These are phyloP conservation scores for Araneus ventricosus DNA, from an alignment of 1,140 invertebrate genomes.

Conservation along the genomic window DNA sequence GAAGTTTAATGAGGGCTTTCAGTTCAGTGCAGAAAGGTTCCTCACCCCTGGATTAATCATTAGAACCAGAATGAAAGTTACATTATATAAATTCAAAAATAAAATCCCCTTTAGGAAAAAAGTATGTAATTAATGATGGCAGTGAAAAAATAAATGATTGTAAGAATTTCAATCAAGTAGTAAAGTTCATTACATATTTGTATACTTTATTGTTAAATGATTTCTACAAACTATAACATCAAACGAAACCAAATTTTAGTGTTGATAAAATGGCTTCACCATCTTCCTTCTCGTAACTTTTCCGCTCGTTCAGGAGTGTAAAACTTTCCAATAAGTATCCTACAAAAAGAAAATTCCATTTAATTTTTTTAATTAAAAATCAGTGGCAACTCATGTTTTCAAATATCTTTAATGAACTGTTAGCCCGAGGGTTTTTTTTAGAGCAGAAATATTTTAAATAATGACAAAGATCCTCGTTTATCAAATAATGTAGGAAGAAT, in stretches of 20 bases:
- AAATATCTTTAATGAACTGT: too few relatives aligned
- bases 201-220: background rate
- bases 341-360: background rate
- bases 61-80: too few relatives aligned
- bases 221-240: background rate
- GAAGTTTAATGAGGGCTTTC: too few relatives aligned
- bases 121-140: too few relatives aligned
- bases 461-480: too few relatives aligned
- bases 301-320: slow-evolving; percentile 63
- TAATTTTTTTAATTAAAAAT: background rate
- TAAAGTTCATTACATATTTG: background rate
- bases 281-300: slow-evolving; percentile 66
- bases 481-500: too few relatives aligned
- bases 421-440: too few relatives aligned
- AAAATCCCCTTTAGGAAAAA: too few relatives aligned
- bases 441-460: too few relatives aligned
- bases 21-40: too few relatives aligned
- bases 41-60: too few relatives aligned
- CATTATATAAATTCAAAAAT: too few relatives aligned
- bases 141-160: background rate
- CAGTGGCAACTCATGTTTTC: background rate
- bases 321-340: slow-evolving; percentile 45
- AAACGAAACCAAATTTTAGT: background rate
- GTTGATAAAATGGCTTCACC: background rate
- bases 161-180: background rate